Conservation (phyloP, 2,797 vertebrate species). For the Peromyscus melanophrys region DNA sequence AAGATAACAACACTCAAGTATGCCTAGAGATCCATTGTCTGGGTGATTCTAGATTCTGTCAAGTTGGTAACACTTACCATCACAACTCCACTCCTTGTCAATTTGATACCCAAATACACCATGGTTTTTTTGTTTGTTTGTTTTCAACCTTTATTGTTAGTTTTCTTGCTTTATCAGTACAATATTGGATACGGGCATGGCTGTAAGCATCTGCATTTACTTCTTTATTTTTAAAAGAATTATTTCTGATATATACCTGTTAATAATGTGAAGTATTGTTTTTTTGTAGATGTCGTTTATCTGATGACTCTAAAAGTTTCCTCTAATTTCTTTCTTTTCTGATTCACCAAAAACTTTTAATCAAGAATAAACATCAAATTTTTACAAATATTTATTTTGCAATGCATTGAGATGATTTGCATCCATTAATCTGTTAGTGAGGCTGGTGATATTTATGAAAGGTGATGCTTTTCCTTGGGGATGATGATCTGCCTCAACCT, state of each 20-base stretch:
- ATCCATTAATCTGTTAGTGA: background rate
- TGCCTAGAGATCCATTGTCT: background rate
- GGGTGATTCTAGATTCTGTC: background rate
- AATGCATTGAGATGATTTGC: background rate
- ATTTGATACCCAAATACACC: background rate
- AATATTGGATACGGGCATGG: background rate
- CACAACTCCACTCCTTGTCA: background rate
- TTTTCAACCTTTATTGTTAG: slow-evolving; percentile 33
- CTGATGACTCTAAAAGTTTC: background rate
- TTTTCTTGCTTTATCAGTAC: background rate
- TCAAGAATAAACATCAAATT: slow-evolving; percentile 12
- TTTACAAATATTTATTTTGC: background rate
- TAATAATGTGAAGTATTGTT: background rate
- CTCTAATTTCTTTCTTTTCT: slow-evolving; percentile 37
- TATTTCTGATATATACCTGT: background rate
- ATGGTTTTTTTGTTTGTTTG: background rate
- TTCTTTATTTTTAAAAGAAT: slow-evolving; percentile 1
- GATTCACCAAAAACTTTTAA: background rate
- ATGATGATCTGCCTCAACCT: too few relatives aligned
- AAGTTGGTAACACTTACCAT: background rate
- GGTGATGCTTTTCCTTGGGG: background rate
- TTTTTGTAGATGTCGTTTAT: background rate
- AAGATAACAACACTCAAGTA: background rate
- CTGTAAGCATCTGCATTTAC: background rate
- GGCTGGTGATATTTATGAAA: background rate